These are phyloP conservation scores for Enteromius fasciolatus DNA, from an alignment of 2,797 vertebrate species.

Conservation along the genomic window DNA sequence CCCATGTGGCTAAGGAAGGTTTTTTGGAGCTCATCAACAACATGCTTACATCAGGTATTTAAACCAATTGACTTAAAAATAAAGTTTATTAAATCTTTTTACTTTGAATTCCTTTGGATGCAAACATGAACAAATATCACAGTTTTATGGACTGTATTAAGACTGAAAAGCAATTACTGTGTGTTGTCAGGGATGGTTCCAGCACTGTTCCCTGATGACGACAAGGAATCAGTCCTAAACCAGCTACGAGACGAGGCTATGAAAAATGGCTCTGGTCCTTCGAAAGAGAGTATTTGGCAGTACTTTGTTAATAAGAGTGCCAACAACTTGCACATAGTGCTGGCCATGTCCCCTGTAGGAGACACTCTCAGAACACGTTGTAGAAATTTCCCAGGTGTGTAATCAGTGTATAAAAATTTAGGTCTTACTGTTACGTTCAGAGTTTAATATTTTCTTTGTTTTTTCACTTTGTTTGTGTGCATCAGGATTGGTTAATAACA, in stretches of 20 bases:
- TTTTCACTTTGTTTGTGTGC: conserved; percentile 33
- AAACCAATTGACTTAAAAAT: not conserved
- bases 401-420: not conserved
- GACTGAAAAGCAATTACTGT: not conserved
- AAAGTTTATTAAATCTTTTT: not conserved
- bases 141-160: not conserved
- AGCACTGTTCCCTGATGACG: conserved; percentile 92
- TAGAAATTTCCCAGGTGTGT: conserved; percentile 94
- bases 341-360: conserved; percentile 95
- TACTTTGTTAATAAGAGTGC: conserved; percentile 93
- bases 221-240: conserved; percentile 86
- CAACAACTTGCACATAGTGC: conserved; percentile 91
- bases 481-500: conserved; percentile 94
- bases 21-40: conserved; percentile 98
- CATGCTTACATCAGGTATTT: conserved; percentile 94
- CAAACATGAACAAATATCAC: not conserved
- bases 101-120: not conserved
- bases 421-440: not conserved
- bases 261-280: conserved; percentile 78
- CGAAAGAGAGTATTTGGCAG: conserved; percentile 94
- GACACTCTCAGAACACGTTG: conserved; percentile 90
- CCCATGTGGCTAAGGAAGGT: conserved; percentile 91
- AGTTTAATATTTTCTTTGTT: not conserved
- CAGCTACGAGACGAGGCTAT: conserved; percentile 86
- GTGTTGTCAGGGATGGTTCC: conserved; percentile 88